Evolutionary conservation across 2,888 invertebrate genomes (phyloP).

Genomic region (Spialia ferax): DNA sequence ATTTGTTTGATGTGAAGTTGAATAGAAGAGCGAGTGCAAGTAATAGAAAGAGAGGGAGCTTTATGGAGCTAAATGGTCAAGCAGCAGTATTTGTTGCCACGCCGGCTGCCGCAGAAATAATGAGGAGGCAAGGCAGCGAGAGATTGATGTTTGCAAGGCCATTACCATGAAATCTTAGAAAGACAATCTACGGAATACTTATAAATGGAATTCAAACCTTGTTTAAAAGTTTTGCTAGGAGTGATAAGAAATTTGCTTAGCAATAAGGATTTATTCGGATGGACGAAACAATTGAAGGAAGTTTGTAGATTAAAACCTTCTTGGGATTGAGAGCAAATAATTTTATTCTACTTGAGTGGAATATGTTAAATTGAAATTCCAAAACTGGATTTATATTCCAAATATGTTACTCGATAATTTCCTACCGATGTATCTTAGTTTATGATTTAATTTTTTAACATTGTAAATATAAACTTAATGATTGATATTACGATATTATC

Average conservation of each 20-base stretch:
- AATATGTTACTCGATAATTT: slow-evolving; percentile 7
- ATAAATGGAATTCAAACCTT: neutral
- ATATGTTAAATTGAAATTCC: neutral
- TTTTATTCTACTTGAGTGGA: neutral
- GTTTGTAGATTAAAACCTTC: neutral
- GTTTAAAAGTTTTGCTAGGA: neutral
- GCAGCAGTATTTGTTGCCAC: slow-evolving; percentile 76
- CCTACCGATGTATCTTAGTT: slow-evolving; percentile 25
- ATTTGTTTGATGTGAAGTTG: slow-evolving; percentile 74
- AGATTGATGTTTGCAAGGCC: slow-evolving; percentile 71
- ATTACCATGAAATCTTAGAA: slow-evolving; percentile 48
- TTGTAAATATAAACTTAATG: slow-evolving; percentile 11
- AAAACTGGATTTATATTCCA: neutral
- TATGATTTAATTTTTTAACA: neutral
- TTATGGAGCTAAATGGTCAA: slow-evolving; percentile 74
- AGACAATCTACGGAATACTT: neutral
- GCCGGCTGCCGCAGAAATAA: slow-evolving; percentile 77
- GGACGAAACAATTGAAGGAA: neutral
- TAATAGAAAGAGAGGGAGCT: slow-evolving; percentile 62
- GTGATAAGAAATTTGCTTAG: neutral
- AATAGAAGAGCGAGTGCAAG: slow-evolving; percentile 66
- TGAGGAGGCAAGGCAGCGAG: slow-evolving; percentile 79
- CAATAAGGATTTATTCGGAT: neutral
- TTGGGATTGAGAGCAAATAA: neutral
- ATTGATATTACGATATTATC: neutral